Base-by-base conservation (phyloP, 2,888 invertebrate species). In the Lasioglossum villosulum region DNA sequence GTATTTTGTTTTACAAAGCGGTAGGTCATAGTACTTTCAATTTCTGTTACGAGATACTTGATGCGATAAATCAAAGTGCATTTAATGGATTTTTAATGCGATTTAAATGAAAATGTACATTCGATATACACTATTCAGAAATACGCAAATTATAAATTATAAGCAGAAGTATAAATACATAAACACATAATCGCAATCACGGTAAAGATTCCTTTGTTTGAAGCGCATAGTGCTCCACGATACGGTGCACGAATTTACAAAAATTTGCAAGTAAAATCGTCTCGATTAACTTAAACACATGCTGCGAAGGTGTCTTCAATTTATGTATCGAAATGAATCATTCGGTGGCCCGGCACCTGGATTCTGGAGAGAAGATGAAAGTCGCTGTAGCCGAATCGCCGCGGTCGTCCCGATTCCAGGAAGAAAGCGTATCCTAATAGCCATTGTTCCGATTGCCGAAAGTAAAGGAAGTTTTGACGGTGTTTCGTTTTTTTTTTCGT, bases 401-500 rank as follows among this genome's bases (percentile, higher is more conserved):
- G 48, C 52, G 52, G 27, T 10, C 45, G 71, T 63, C 66, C 10
- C 23, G n/a, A n/a, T 73, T 78, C 80, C 37, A 14, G 84, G 85
- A 80, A 78, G 56, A 52, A 70, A 66, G 70, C 71, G 42, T 42
- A 45, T 63, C 73, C 59, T 68, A 63, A 85, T 74, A 72, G 68
- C 39, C 39, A 70, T 59, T 39, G 52, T 39, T 63, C 23, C 84
- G 82, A 76, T 82, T 87, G 86, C 87, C 89, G 84, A 92, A 91
- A 89, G 81, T 88, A 81, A 80, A 88, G 80, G 81, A 86, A 83
- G 80, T 78, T 78, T 82, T n/a, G 73, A 86, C 80, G 52, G 52
- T n/a, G 8, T n/a, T 52, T 23, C 23, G 23, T 48, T 2, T 6
- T 5, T 6, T 52, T 52, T 4, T 16, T 45, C 45, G 45, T 45